A percentile compares a stretch with the other conserved stretches of the same genome.
Conservation (phyloP, 2,888 invertebrate species). For the Drosophila anomelani region DNA sequence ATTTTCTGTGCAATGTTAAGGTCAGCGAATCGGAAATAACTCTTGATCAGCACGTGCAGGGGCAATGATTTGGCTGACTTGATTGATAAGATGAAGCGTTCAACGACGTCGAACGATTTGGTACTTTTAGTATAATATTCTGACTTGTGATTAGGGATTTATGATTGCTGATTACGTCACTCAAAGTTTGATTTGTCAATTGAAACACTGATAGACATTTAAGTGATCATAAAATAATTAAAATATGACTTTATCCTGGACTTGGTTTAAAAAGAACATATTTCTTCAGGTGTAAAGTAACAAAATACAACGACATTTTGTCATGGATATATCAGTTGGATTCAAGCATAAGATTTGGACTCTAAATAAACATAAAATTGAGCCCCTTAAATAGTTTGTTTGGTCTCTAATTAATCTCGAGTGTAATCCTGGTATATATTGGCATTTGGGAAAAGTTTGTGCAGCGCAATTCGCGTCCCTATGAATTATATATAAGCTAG, state of each 20-base stretch:
- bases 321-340: background rate
- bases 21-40: conserved; percentile 22
- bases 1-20: conserved; percentile 5
- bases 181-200: background rate
- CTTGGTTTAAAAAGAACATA: background rate
- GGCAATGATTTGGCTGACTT: conserved; percentile 11
- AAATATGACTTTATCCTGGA: too few relatives aligned
- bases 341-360: background rate
- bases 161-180: conserved; percentile 6
- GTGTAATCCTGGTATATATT: background rate
- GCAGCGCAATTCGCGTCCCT: background rate
- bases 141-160: background rate
- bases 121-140: conserved; percentile 3
- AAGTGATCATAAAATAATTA: background rate
- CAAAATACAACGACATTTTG: too few relatives aligned
- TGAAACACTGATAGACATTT: background rate
- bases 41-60: conserved; percentile 23
- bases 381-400: background rate
- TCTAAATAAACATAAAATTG: background rate
- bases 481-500: background rate
- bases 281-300: background rate
- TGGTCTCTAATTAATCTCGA: background rate
- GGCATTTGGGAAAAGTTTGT: background rate
- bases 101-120: conserved; percentile 20
- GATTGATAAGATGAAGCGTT: conserved; percentile 48